Conservation (phyloP, 2,113 vertebrate genomes). For the crab-eating macaque (Macaca fascicularis) region T2T-MFA8v1.1 NC_088375.1:225342001-225342500, state of each 20-base stretch:
- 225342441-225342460: rapidly evolving
- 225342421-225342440: not conserved
- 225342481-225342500: rapidly evolving
- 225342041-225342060: too few species aligned
- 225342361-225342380: not conserved
- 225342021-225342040: too few species aligned
- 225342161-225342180: too few species aligned
- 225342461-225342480: not conserved
- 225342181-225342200: not conserved
- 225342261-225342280: rapidly evolving
- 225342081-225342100: too few species aligned
- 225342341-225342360: rapidly evolving
- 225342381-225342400: too few species aligned
- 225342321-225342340: not conserved
- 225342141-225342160: not conserved
- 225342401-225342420: not conserved
- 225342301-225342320: too few species aligned
- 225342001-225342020: too few species aligned
- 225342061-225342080: too few species aligned
- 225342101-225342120: too few species aligned
- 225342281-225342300: not conserved
- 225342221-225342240: not conserved
- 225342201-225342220: not conserved
- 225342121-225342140: too few species aligned
- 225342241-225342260: not conserved